Percentiles rank a stretch among this genome's conserved stretches.
Conservation (phyloP, 2,113 vertebrate species). For the Monarcha castaneiventris region DNA sequence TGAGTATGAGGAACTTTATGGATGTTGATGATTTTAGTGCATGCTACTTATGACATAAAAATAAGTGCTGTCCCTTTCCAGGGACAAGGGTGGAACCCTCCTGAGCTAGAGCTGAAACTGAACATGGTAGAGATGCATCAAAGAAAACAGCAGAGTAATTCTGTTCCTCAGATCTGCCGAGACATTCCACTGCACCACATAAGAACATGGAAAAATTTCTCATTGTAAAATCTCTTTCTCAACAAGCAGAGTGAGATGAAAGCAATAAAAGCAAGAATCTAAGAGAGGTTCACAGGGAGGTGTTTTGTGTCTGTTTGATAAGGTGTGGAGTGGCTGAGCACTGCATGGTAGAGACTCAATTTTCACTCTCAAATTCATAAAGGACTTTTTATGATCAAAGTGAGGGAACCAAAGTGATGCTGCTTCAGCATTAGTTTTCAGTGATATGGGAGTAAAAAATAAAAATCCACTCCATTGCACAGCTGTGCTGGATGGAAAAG, state of each 20-base stretch:
- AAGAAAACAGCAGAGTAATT: neutral
- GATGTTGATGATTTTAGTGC: neutral
- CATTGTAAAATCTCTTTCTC: neutral
- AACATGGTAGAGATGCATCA: neutral
- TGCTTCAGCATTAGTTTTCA: neutral
- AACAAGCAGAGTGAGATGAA: neutral
- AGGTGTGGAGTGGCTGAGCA: neutral
- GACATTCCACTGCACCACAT: neutral
- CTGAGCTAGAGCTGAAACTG: neutral
- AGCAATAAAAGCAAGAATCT: neutral
- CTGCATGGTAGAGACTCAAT: neutral
- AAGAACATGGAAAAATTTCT: neutral
- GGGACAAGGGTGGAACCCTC: neutral
- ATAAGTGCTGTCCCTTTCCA: neutral
- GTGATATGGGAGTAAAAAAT: neutral
- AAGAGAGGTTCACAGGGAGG: neutral
- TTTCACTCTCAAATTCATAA: neutral
- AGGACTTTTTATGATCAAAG: neutral
- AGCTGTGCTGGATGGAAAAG: neutral
- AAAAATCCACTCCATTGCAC: neutral
- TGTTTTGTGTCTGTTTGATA: neutral
- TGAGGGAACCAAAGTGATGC: neutral
- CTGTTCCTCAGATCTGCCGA: neutral
- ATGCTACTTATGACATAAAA: neutral
- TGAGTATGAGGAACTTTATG: neutral